Conservation (phyloP, 2,113 vertebrate genomes). For the Eclectus roratus region DNA sequence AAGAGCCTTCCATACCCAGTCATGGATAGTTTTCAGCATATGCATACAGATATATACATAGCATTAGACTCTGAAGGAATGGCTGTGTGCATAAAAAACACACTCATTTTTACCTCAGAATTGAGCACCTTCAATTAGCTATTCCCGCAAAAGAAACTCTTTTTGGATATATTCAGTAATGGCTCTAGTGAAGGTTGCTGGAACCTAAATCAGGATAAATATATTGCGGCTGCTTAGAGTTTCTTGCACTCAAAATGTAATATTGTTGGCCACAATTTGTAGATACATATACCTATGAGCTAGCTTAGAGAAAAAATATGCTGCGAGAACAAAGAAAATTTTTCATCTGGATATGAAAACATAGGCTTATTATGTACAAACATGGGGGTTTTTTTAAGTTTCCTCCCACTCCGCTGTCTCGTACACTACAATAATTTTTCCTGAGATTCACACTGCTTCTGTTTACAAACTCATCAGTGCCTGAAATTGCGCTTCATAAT, state of each 20-base stretch:
- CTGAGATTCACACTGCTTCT: neutral
- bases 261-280: neutral
- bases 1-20: neutral
- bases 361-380: neutral
- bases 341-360: neutral
- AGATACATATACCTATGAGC: neutral
- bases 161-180: neutral
- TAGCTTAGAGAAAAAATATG: neutral
- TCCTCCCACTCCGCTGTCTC: neutral
- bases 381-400: neutral
- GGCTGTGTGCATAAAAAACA: neutral
- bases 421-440: neutral
- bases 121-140: neutral
- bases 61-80: neutral
- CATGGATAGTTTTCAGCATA: neutral
- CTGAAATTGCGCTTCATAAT: neutral
- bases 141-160: neutral
- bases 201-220: neutral
- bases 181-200: neutral
- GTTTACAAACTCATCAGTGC: neutral
- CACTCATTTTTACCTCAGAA: neutral
- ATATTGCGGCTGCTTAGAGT: neutral
- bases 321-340: neutral
- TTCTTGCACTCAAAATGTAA: neutral
- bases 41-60: neutral